These are phyloP conservation scores for Zeugodacus cucurbitae DNA, from an alignment of 1,140 invertebrate genomes.

Conservation along the genomic window DNA sequence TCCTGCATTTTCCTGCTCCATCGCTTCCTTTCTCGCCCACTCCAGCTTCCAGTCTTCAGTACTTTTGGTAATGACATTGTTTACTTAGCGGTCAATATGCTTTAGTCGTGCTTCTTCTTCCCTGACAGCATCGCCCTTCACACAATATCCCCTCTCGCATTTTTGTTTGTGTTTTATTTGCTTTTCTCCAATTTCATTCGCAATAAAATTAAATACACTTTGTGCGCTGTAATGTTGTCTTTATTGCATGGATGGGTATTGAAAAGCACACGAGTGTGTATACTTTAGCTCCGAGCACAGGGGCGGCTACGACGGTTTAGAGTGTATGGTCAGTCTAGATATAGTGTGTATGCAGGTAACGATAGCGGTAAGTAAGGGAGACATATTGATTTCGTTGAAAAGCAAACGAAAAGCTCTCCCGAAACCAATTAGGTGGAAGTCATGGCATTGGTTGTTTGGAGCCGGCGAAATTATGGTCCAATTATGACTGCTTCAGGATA, in stretches of 20 bases:
- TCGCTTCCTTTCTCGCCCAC: neutral
- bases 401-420: too few species aligned
- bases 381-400: too few species aligned
- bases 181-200: conserved; percentile 9
- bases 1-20: neutral
- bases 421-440: too few species aligned
- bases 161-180: neutral
- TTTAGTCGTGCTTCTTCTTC: neutral
- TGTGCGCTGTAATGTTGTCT: neutral
- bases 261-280: neutral
- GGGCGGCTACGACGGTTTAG: too few species aligned
- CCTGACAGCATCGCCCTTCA: too few species aligned
- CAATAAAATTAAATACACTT: neutral
- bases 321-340: too few species aligned
- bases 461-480: too few species aligned
- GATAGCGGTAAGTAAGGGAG: too few species aligned
- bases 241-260: neutral
- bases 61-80: conserved; percentile 25
- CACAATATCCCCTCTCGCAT: neutral
- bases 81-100: conserved; percentile 36
- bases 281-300: neutral
- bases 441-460: too few species aligned
- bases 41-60: neutral
- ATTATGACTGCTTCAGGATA: too few species aligned
- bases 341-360: too few species aligned